Evolutionary conservation across 1,140 invertebrate genomes (phyloP), one percentile per base, ranked within the genome.

Genomic region (Nymphalis io): DNA sequence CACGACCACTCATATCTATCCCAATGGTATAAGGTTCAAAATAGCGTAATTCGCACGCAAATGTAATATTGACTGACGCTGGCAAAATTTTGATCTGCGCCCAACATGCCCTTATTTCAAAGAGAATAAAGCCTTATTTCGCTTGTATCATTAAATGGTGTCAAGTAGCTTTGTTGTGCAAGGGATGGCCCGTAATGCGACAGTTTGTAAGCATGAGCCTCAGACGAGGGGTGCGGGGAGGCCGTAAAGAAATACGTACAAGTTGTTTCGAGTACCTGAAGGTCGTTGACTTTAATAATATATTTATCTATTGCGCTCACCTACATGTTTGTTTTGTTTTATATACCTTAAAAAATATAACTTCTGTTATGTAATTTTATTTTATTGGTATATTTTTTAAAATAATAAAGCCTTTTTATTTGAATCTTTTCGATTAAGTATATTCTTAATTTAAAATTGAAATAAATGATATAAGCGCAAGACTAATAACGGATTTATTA

Each of bases 141-240:
- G 77, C 48, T 46, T 72, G 74, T 66, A 39, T 42, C 18, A 40
- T 48, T 48, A 16, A 58, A 21, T 62, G 61, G 75, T 64, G 55
- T 60, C 42, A 65, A 67, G 48, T 68, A 73, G 78, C 72, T 78
- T 73, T 78, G 82, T 81, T 82, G 71, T 75, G 82, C 77, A 78
- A 79, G 80, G 80, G 82, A 83, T 84, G 81, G 76, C 78, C 81
- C 75, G 82, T 90, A 90, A 90, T 90, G 84, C 85, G 88, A 90
- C 87, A 89, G 87, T 90, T 90, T 88, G 88, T 90, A 90, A 90
- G 88, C 88, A 90, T 90, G 88, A 90, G 87, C 82, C 84, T 82
- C 75, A 76, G 80, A 78, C 76, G 78, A 74, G 77, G 72, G 74
- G 67, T 70, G 72, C 60, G 70, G 72, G 70, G 69, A 70, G 70